Percentiles rank a stretch among this genome's conserved stretches.
phyloP scores from a whole-genome alignment of 2,113 vertebrate genomes.

The Ascaphus truei region DNA sequence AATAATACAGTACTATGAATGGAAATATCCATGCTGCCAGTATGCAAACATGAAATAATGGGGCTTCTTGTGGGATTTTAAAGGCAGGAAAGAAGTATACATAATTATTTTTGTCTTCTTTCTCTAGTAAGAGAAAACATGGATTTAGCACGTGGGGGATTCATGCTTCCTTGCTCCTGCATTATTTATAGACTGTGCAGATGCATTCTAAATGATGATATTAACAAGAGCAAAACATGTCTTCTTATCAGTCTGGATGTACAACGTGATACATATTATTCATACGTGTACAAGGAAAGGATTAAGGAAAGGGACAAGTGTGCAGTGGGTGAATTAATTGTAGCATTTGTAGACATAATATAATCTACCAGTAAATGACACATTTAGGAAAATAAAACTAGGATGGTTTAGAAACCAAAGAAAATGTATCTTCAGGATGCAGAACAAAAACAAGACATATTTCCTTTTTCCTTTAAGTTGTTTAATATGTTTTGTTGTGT shows the following conservation, averaged over 20 bases:
- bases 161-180: neutral
- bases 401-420: too few species aligned
- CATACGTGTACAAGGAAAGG: too few species aligned
- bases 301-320: too few species aligned
- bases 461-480: too few species aligned
- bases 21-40: neutral
- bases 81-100: neutral
- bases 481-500: too few species aligned
- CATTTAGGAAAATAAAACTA: too few species aligned
- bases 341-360: neutral
- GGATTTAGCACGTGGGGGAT: neutral
- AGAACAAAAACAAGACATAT: too few species aligned
- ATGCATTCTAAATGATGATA: neutral
- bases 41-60: neutral
- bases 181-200: slow-evolving; percentile 1
- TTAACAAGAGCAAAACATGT: neutral
- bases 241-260: neutral
- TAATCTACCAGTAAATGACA: too few species aligned
- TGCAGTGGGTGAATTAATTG: neutral
- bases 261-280: too few species aligned
- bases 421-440: too few species aligned
- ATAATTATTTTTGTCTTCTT: neutral
- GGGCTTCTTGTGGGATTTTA: neutral
- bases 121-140: neutral
- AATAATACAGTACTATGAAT: neutral